Evolutionary conservation across 2,888 invertebrate genomes (phyloP), one percentile per base, ranked within the genome.

Genomic region (Meiosimyza platycephala): DNA sequence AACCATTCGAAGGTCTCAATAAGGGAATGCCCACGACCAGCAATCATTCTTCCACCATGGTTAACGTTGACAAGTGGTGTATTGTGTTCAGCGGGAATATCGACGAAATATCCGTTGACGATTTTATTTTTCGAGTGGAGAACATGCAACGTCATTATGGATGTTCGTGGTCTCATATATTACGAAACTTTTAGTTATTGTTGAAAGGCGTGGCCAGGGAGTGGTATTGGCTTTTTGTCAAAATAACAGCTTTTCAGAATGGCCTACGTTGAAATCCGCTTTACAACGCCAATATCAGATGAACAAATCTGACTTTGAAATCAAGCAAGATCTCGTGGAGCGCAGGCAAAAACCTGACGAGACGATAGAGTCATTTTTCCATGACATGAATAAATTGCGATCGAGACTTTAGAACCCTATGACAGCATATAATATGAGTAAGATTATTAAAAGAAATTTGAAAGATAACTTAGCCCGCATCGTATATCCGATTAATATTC

Each of bases 81-180:
- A 22, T 22, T 22, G 22, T 22, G 1, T 22, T 3, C 22, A 22
- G 22, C 22, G 40, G 2, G 54, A 65, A 60, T 15, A 33, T 48
- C 1, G 18, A 47, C 11, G 28, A 18, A 1, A 11, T 73, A 2
- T 15, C 64, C 0, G 63, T 64, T 0, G 72, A 74, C 0, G 74
- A 74, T 16, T 74, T 74, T 18, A 22, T 74, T 1, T 69, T 72
- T n/a, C 50, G 74, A 40, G 6, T 74, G 11, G 74, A 71, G 18
- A 54, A 69, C 50, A 18, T 72, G 16, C 69, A 70, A 15, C 11
- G 16, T 1, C 50, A 70, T 1, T 66, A 72, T 28, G 12, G 13
- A 2, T 67, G 60, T 12, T 2, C 28, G 0, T 72, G 72, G 72
- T 6, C 47, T 1, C 52, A 57, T 9, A 51, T 74, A 3, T 16